Percentiles rank a stretch among this genome's conserved stretches.
Conservation (phyloP, 2,797 vertebrate species). For the Sebastes matsubarae region DNA sequence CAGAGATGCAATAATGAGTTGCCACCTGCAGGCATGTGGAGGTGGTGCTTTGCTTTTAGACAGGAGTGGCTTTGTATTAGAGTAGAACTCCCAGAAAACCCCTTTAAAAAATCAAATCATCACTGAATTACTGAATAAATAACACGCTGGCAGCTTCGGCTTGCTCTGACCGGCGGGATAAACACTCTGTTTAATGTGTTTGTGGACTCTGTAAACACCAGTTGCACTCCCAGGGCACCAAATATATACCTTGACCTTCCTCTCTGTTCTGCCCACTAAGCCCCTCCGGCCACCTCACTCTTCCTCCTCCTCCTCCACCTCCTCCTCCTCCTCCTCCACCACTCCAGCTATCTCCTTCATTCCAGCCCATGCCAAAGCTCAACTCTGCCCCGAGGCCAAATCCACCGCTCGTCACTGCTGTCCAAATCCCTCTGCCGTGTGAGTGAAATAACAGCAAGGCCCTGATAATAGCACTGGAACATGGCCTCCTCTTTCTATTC, state of each 20-base stretch:
- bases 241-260: constrained; percentile 55
- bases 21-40: constrained; percentile 11
- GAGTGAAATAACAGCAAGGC: constrained; percentile 57
- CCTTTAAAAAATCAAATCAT: neutral
- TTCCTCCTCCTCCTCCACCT: constrained; percentile 23
- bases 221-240: neutral
- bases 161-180: constrained; percentile 42
- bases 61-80: constrained; percentile 15
- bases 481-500: constrained; percentile 1
- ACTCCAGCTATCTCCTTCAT: constrained; percentile 23
- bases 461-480: constrained; percentile 44
- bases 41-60: neutral
- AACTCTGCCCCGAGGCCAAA: constrained; percentile 64
- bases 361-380: constrained; percentile 49
- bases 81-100: neutral
- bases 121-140: constrained; percentile 28
- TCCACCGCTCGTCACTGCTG: constrained; percentile 54
- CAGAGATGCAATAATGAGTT: neutral
- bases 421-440: constrained; percentile 69
- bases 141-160: neutral
- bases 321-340: neutral
- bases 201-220: constrained; percentile 14
- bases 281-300: constrained; percentile 29
- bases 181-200: constrained; percentile 51
- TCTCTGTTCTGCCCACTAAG: constrained; percentile 31